Percentiles rank a stretch among this genome's conserved stretches.
Conservation (phyloP, 2,888 invertebrate genomes). For the Physocephala rufipes region DNA sequence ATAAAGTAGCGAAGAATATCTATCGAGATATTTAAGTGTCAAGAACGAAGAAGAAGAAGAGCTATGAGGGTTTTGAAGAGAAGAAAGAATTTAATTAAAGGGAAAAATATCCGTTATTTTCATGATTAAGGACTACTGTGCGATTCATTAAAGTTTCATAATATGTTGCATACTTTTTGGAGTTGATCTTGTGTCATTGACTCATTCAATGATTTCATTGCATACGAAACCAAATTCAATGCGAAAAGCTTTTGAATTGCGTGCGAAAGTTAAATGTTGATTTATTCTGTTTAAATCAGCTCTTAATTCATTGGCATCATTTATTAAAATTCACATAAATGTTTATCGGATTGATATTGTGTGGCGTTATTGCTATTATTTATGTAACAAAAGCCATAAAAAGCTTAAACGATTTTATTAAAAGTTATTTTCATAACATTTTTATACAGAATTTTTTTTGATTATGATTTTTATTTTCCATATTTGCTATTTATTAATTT, state of each 20-base stretch:
- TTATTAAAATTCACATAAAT: background rate
- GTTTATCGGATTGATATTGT: background rate
- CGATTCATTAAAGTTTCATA: background rate
- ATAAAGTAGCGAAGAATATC: background rate
- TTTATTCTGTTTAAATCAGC: constrained; percentile 11
- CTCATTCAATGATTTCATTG: background rate
- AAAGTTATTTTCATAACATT: too few species aligned
- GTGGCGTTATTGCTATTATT: background rate
- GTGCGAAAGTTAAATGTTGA: constrained; percentile 16
- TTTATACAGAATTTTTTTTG: background rate
- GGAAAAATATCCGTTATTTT: too few species aligned
- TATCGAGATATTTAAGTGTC: background rate
- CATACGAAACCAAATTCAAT: background rate
- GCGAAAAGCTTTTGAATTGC: background rate
- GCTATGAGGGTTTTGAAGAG: background rate
- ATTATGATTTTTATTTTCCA: background rate
- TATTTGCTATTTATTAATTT: too few species aligned
- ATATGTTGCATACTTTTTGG: background rate
- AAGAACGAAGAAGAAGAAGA: background rate
- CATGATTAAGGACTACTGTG: background rate
- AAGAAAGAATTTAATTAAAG: background rate
- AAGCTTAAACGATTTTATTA: background rate
- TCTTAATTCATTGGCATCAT: constrained; percentile 3
- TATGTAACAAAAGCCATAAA: background rate
- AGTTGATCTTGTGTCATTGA: background rate